Percentiles rank a stretch among this genome's conserved stretches.
These are phyloP conservation scores for Saiga tatarica DNA, from an alignment of 2,113 vertebrate genomes.

Conservation along the genomic window DNA sequence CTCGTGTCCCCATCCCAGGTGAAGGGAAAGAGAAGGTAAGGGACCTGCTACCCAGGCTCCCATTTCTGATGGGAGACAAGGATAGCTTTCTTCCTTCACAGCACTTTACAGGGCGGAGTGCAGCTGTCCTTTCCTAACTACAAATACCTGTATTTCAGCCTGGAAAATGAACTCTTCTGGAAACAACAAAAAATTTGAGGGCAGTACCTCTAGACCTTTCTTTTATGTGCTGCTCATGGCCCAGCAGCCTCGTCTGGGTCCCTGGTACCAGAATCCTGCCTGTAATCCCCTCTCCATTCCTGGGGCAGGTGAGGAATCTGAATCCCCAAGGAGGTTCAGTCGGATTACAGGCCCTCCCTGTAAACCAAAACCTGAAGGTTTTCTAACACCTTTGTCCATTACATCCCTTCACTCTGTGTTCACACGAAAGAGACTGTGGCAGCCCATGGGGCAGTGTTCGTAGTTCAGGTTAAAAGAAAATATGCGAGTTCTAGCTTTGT, in stretches of 20 bases:
- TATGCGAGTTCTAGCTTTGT: background rate
- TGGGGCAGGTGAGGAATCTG: conserved; percentile 72
- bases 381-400: background rate
- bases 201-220: conserved; percentile 69
- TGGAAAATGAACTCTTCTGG: conserved; percentile 75
- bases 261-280: conserved; percentile 69
- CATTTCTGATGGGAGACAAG: background rate
- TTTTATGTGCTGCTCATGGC: conserved; percentile 70
- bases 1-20: background rate
- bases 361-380: background rate
- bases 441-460: background rate
- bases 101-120: background rate
- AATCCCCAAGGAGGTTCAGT: background rate
- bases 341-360: background rate
- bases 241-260: background rate
- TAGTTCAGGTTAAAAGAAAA: background rate
- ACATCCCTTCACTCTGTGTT: background rate
- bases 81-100: background rate
- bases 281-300: conserved; percentile 71
- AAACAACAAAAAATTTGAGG: conserved; percentile 69
- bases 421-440: too few relatives aligned
- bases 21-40: background rate
- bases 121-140: background rate
- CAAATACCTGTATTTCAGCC: background rate
- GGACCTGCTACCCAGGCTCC: too few relatives aligned